A percentile compares a stretch with the other conserved stretches of the same genome.
Evolutionary conservation across 2,113 vertebrate genomes (phyloP).

Genomic region (Chionomys nivalis): DNA sequence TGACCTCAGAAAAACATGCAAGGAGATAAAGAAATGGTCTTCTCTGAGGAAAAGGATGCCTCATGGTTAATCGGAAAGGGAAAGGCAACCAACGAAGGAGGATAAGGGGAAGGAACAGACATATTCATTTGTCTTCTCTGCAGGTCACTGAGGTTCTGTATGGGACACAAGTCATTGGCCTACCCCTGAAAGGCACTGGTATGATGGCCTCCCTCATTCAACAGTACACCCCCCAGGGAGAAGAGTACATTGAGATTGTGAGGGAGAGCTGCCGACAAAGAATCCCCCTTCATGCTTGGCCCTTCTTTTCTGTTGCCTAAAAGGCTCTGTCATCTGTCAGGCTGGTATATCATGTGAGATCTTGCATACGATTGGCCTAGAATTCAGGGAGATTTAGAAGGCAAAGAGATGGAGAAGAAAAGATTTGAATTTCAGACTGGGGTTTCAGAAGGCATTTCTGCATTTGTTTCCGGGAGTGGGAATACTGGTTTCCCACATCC

Average conservation of each 20-base stretch:
- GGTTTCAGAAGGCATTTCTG: background rate
- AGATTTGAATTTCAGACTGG: background rate
- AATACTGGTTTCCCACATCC: rapidly evolving
- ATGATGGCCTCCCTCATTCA: background rate
- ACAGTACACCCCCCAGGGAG: background rate
- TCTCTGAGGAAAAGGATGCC: background rate
- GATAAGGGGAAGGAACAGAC: background rate
- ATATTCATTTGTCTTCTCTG: background rate
- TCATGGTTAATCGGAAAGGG: background rate
- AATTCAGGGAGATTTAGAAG: background rate
- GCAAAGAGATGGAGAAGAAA: background rate
- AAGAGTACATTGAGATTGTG: background rate
- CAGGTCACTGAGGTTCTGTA: background rate
- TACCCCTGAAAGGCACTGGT: background rate
- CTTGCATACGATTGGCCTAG: rapidly evolving
- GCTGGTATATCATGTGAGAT: too few relatives aligned
- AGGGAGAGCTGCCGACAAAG: background rate
- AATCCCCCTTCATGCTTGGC: background rate
- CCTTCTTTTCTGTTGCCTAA: background rate
- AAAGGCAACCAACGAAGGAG: background rate
- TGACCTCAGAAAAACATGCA: too few relatives aligned
- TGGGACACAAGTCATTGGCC: background rate
- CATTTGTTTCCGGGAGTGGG: background rate
- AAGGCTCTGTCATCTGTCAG: rapidly evolving
- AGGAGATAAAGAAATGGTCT: background rate